Evolutionary conservation across 2,888 invertebrate genomes (phyloP).

Genomic region (Tinea pellionella): DNA sequence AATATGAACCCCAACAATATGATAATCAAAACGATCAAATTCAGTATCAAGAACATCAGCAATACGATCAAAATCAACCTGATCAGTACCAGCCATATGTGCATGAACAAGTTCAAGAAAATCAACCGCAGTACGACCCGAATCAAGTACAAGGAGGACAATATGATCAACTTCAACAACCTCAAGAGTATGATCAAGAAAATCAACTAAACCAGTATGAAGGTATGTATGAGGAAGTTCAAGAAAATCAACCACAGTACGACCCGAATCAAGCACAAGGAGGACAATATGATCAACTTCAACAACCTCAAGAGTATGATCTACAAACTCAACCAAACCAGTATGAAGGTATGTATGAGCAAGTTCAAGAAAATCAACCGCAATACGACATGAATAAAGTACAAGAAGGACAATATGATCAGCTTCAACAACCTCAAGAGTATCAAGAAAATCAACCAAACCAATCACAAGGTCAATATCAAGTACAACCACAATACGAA

Average conservation of each 20-base stretch:
- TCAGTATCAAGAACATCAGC: constrained; percentile 16
- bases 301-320: constrained; percentile 4
- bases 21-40: constrained; percentile 18
- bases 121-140: constrained; percentile 12
- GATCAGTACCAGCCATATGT: constrained; percentile 16
- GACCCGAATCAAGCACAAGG: not conserved
- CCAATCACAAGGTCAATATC: constrained; percentile 34
- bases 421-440: constrained; percentile 9
- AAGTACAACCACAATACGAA: constrained; percentile 7
- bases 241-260: constrained; percentile 5
- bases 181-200: not conserved
- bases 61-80: constrained; percentile 17
- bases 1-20: constrained; percentile 33
- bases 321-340: constrained; percentile 21
- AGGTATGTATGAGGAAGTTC: constrained; percentile 19
- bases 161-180: constrained; percentile 14
- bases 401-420: constrained; percentile 14
- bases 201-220: constrained; percentile 36
- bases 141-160: constrained; percentile 7
- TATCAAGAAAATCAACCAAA: constrained; percentile 18
- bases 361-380: not conserved
- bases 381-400: not conserved
- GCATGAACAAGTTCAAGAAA: constrained; percentile 16
- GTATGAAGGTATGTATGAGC: constrained; percentile 32
- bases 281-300: constrained; percentile 12